Base-by-base conservation (phyloP, 2,888 invertebrate genomes). In the Plagodis pulveraria region DNA sequence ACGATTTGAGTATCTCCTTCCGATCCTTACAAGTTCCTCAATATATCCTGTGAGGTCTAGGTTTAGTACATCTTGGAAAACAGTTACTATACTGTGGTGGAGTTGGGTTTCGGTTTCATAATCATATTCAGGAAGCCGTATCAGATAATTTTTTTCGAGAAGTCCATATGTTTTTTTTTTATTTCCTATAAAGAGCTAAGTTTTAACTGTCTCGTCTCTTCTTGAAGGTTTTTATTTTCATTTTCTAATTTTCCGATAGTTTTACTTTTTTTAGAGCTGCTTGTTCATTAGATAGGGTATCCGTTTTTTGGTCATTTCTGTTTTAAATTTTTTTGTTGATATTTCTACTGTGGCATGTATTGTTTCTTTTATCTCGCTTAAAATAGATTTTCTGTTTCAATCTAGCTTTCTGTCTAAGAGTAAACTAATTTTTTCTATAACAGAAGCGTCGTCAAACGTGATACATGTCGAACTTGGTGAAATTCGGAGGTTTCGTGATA, bases 381-480 rank as follows among this genome's bases (percentile, higher is more conserved):
- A 10, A 9, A 50, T 50, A 4, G 43, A 8, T 12, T 35, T 50
- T 12, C n/a, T 50, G 32, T 50, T 50, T 12, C 43, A 42, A 35
- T 50, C 50, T 50, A 50, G 12, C 9, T 50, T 50, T 22, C 34
- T 51, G 10, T 51, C 43, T 9, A 50, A 12, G 6, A 42, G 32
- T 11, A 40, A 8, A 11, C 22, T 34, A 8, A 40, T 40, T 33
- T 42, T 12, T 33, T 32, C 33, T n/a, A 50, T 33, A n/a, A 35
- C 32, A 4, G 33, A 33, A 45, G 45, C 33, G 10, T 45, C 10
- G 9, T 33, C 33, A 11, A 10, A 10, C 12, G 41, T 22, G 38
- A 12, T 41, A 5, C 8, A 5, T 34, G n/a, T 49, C 10, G 32
- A 22, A 6, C 40, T 49, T 22, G 49, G 22, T 1, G 11, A 5